Base-by-base conservation (phyloP, 2,797 vertebrate genomes). In the Discoglossus pictus region DNA sequence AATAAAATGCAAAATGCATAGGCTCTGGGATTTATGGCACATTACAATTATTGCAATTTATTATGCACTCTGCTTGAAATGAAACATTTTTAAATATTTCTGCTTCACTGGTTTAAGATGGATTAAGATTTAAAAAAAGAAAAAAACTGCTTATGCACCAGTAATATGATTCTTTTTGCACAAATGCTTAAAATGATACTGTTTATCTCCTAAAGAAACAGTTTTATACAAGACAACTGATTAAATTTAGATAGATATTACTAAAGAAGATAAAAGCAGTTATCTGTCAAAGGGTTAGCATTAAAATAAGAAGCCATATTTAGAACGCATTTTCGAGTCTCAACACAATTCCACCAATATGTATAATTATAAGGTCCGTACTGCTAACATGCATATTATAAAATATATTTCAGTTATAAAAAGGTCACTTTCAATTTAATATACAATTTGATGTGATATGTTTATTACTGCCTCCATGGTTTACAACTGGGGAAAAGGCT, bases 61-160 rank as follows among this genome's bases (percentile, higher is more conserved):
- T 90, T 87, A 90, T 86, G 84, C 84, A 87, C 86, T 89, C 86
- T 83, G 86, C 87, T 87, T 86, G 86, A 89, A 91, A 91, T 89
- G 85, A 89, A 90, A 89, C 85, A 89, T 89, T 92, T 89, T 88
- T 85, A 89, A 89, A 92, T 88, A 91, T 90, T 91, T 90, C 87
- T 90, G 87, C 86, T 87, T 84, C 82, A 87, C 83, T 87, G 86
- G 81, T 91, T 91, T 90, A 90, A 91, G 86, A 91, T 91, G 87
- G 89, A 91, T 91, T 91, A 90, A 89, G 87, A 89, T 90, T 88
- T 86, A 56, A 58, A 62, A 54, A 36, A 79, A 68, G 84, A 88
- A 83, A 83, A 78, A 88, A 89, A 88, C 83, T 89, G 86, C 87
- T 89, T 90, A 87, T 88, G 86, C 84, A 88, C 83, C 84, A 86